These are phyloP conservation scores for Ariopsis seemanni DNA, from an alignment of 2,113 vertebrate genomes.

Conservation along the genomic window DNA sequence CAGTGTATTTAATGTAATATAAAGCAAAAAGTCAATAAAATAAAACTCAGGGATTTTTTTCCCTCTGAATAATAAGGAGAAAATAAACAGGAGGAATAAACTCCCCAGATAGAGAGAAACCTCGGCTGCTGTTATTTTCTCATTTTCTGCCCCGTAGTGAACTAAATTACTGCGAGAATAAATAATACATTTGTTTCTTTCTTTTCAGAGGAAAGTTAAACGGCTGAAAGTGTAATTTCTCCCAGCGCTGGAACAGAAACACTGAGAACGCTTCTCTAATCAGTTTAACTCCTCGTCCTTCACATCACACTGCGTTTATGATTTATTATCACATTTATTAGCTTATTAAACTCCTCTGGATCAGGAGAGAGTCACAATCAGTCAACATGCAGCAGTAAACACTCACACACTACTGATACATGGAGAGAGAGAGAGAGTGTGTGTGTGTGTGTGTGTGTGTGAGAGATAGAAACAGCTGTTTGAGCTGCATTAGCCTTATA, in stretches of 20 bases:
- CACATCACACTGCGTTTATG: not conserved
- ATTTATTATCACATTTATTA: not conserved
- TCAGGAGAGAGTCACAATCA: not conserved
- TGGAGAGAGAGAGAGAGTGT: not conserved
- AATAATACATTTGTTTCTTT: not conserved
- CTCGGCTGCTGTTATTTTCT: not conserved
- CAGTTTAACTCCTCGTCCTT: not conserved
- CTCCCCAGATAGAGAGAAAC: not conserved
- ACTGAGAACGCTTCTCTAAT: not conserved
- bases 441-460: not conserved
- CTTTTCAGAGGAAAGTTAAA: slow-evolving; percentile 5
- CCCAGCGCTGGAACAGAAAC: not conserved
- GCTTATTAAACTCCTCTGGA: slow-evolving; percentile 5
- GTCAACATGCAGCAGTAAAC: not conserved
- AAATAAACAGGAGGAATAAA: not conserved
- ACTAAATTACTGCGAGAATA: not conserved
- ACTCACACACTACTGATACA: not conserved
- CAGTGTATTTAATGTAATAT: not conserved
- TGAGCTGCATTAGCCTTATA: no score
- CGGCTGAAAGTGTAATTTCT: not conserved
- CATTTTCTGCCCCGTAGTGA: not conserved
- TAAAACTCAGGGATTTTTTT: not conserved
- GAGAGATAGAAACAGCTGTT: no score
- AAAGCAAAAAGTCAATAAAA: not conserved
- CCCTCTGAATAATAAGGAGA: not conserved